Base-by-base conservation (phyloP, 2,113 vertebrate species). In the Haliaeetus leucogaster region DNA sequence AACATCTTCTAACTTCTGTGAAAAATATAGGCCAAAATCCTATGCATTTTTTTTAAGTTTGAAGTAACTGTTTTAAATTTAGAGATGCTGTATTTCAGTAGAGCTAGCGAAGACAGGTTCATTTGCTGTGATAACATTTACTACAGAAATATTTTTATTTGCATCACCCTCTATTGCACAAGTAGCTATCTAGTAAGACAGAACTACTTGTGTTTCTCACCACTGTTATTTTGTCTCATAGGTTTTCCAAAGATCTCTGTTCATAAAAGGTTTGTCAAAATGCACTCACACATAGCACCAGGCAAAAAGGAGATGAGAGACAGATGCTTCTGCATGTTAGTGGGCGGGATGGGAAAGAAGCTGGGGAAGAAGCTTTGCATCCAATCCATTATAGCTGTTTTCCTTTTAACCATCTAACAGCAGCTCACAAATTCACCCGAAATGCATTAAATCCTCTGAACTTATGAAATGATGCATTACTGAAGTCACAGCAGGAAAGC, bases 401-500 rank as follows among this genome's bases (percentile, higher is more conserved):
- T 97, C 88, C 95, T 93, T 96, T 97, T 95, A 98, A 97, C 96
- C 71, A 95, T 82, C 90, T 95, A 66, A 90, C 89, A 74, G 94
- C 88, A 94, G 95, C 65, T 71, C 61, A 93, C 52, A 96, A 80
- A 93, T 93, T 94, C 88, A 83, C 74, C 74, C 30, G 3, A 94
- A 95, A 84, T 15, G 18, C 71, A 94, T 94, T 97, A 87, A 94
- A 98, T 95, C 85, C 94, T 72, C 42, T 91, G 91, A 98, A 97
- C 70, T 95, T 96, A 93, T 0, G 16, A 98, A 97, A 97, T 62
- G 61, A 97, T 91, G 88, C 93, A 82, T 98, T 97, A 97, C 45
- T 97, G 96, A 98, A 98, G 83, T 91, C 97, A 84, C 96, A 97
- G 97, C 86, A 92, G 97, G 96, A 67, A 92, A 96, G 80, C 80